A percentile compares a stretch with the other conserved stretches of the same genome.
These are phyloP conservation scores for Hedya salicella DNA, from an alignment of 2,888 invertebrate genomes.

Conservation along the genomic window DNA sequence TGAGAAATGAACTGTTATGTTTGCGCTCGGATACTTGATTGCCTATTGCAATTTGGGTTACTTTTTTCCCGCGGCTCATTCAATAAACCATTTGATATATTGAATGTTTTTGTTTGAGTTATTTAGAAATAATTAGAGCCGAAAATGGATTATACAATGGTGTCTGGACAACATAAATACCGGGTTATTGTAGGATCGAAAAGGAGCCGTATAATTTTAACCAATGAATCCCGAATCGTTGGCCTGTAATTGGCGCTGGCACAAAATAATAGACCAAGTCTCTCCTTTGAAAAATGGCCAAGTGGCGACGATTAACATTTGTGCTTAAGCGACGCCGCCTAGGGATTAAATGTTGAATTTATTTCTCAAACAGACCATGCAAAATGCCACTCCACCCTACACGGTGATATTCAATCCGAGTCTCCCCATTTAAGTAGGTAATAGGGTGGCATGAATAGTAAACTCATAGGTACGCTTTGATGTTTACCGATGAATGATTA, in stretches of 20 bases:
- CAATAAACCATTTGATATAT: conserved; percentile 39
- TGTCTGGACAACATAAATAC: conserved; percentile 2
- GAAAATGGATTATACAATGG: conserved; percentile 2
- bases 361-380: conserved; percentile 40
- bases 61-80: conserved; percentile 54
- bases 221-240: conserved; percentile 14
- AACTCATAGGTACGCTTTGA: conserved; percentile 36
- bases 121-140: conserved; percentile 32
- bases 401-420: conserved; percentile 40
- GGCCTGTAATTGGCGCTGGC: conserved; percentile 15
- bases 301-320: conserved; percentile 40
- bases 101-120: conserved; percentile 30
- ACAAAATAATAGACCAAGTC: conserved; percentile 28
- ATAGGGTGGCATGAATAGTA: conserved; percentile 35
- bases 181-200: conserved; percentile 27
- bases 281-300: conserved; percentile 24
- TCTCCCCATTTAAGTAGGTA: conserved; percentile 37
- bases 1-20: conserved; percentile 76
- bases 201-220: conserved; percentile 16
- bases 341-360: conserved; percentile 41
- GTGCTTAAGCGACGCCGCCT: conserved; percentile 28
- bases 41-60: conserved; percentile 59
- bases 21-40: conserved; percentile 68
- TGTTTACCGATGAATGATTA: conserved; percentile 42
- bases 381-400: conserved; percentile 37